phyloP scores from a whole-genome alignment of 2,888 invertebrate genomes.

The Scaptomyza polygonia region DNA sequence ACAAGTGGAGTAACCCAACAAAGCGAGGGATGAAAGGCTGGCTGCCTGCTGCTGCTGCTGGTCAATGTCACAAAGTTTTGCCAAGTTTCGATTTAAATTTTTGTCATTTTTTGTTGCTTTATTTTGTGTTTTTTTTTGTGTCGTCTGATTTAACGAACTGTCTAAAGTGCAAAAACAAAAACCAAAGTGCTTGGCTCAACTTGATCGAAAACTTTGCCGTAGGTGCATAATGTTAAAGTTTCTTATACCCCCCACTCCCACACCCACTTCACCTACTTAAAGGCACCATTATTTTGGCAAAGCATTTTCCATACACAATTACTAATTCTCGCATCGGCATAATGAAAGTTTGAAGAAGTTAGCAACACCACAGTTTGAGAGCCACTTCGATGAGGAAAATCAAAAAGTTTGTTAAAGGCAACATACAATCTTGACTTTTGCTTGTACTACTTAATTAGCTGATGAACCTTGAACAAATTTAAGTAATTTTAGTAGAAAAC shows the following conservation, averaged over 20 bases:
- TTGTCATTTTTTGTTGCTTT: constrained; percentile 6
- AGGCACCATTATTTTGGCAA: constrained; percentile 35
- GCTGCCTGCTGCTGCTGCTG: constrained; percentile 9
- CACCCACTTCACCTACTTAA: not conserved
- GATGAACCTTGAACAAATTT: not conserved
- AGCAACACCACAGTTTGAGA: constrained; percentile 43
- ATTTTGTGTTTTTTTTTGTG: constrained; percentile 5
- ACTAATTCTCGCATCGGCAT: constrained; percentile 60
- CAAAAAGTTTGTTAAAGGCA: constrained; percentile 10
- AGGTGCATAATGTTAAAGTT: constrained; percentile 20
- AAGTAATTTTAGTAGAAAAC: no score
- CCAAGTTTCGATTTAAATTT: constrained; percentile 56
- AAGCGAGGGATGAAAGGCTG: not conserved
- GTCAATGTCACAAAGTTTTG: constrained; percentile 63
- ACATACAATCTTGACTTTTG: constrained; percentile 10
- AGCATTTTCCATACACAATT: constrained; percentile 55
- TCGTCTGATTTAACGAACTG: constrained; percentile 40
- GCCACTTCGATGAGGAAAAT: constrained; percentile 24
- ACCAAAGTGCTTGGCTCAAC: constrained; percentile 30
- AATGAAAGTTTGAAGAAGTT: constrained; percentile 47
- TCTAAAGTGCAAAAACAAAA: constrained; percentile 44
- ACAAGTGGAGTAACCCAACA: not conserved
- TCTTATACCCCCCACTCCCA: not conserved
- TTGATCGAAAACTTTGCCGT: constrained; percentile 61
- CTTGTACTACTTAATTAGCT: constrained; percentile 25